phyloP scores from a whole-genome alignment of 2,888 invertebrate genomes.

The Diarsia mendica region DNA sequence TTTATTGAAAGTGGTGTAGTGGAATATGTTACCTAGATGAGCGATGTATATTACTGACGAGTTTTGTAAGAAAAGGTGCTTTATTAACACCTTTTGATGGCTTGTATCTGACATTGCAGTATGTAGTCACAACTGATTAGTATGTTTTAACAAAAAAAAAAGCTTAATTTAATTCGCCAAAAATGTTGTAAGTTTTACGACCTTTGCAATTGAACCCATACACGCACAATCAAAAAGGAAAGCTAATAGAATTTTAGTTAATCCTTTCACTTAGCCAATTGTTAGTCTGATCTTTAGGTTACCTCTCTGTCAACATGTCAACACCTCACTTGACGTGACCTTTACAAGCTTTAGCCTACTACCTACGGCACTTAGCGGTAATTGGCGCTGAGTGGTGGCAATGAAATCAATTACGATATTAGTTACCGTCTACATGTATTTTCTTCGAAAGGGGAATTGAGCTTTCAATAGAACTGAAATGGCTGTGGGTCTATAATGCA shows the following conservation, averaged over 20 bases:
- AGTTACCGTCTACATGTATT: slow-evolving; percentile 11
- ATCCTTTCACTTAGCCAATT: neutral
- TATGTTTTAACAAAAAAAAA: neutral
- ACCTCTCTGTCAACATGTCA: neutral
- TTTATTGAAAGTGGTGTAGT: slow-evolving; percentile 2
- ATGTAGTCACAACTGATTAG: slow-evolving; percentile 15
- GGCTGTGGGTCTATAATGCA: neutral
- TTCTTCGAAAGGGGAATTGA: neutral
- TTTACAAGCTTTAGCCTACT: slow-evolving; percentile 10
- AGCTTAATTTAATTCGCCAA: neutral
- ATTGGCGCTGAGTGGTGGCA: slow-evolving; percentile 26
- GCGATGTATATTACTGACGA: neutral
- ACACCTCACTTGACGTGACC: slow-evolving; percentile 24
- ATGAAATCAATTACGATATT: slow-evolving; percentile 8
- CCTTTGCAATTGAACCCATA: neutral
- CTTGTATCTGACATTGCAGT: neutral
- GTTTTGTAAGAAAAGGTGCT: neutral
- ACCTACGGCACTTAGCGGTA: slow-evolving; percentile 28
- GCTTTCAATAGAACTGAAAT: neutral
- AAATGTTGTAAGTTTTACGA: neutral
- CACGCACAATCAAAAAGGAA: neutral
- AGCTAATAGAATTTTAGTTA: too few species aligned
- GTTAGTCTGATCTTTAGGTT: neutral
- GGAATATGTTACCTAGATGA: slow-evolving; percentile 4
- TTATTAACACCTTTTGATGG: neutral